Evolutionary conservation across 2,797 vertebrate genomes (phyloP), one percentile per base, ranked within the genome.

Genomic region (Manis pentadactyla): DNA sequence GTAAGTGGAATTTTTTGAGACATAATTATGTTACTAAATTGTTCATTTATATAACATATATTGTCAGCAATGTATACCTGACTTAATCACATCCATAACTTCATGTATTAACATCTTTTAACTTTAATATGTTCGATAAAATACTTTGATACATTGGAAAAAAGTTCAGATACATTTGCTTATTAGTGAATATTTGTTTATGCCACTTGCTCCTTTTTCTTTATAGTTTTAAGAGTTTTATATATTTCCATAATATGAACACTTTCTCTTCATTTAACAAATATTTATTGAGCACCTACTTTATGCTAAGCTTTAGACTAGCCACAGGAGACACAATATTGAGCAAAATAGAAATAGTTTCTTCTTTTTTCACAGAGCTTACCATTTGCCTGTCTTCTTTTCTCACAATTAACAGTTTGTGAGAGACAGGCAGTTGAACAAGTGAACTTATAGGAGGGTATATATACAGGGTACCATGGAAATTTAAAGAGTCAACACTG

Each of bases 1-100:
- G 7, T 64, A 69, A 96, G 11, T 81, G 31, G n/a, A 93, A 93
- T 91, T 91, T 90, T 88, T 78, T 87, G 46, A 93, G 81, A 57
- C 27, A 89, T 27, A 25, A 13, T 86, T 63, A 49, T 69, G 29
- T 75, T 82, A 90, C 71, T 90, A 81, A 85, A 66, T 71, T 77
- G 15, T 27, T 96, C 63, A 46, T 66, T 59, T 92, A 42, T 85
- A 61, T 66, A 74, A 92, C 23, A 82, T 7, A 85, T 59, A 57
- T 46, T 95, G 8, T 89, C 53, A 82, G 37, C 9, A 85, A 59
- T 79, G 57, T 34, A 3, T 74, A 68, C 57, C 4, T 74, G 46
- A 88, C 23, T 69, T 86, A 96, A 78, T 74, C 51, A 51, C 7
- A 66, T 42, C 34, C 11, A 68, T 82, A 85, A 86, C 25, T 78